Evolutionary conservation across 2,797 vertebrate species (phyloP).

Genomic region (Aulostomus chinensis): DNA sequence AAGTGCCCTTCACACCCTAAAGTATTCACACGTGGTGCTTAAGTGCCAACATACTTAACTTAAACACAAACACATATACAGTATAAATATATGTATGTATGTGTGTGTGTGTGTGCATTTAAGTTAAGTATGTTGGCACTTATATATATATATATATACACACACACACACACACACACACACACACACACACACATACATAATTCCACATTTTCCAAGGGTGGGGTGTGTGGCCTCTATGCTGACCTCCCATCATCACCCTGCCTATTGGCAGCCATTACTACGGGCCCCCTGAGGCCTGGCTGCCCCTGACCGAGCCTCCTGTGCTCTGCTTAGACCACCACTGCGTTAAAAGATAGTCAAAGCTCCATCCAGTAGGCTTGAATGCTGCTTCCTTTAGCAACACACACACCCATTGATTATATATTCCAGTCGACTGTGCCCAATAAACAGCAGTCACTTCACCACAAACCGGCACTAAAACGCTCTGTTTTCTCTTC

Average conservation of each 20-base stretch:
- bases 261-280: slow-evolving; percentile 71
- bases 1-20: slow-evolving; percentile 20
- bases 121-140: no score
- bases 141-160: no score
- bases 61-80: background rate
- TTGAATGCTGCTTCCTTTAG: slow-evolving; percentile 31
- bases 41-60: slow-evolving; percentile 2
- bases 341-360: slow-evolving; percentile 43
- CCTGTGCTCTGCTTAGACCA: slow-evolving; percentile 40
- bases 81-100: background rate
- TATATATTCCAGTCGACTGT: slow-evolving; percentile 21
- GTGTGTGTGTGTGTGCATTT: no score
- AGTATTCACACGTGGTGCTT: slow-evolving; percentile 12
- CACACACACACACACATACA: background rate
- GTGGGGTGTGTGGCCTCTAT: slow-evolving; percentile 33
- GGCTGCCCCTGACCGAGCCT: slow-evolving; percentile 25
- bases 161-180: no score
- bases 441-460: slow-evolving; percentile 1
- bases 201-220: slow-evolving; percentile 20
- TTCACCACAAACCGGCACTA: slow-evolving; percentile 1
- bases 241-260: slow-evolving; percentile 74
- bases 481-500: background rate
- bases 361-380: slow-evolving; percentile 7
- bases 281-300: slow-evolving; percentile 59
- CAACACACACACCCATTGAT: slow-evolving; percentile 19